phyloP scores from a whole-genome alignment of 2,113 vertebrate genomes.

The Gallinago jamesoni region DNA sequence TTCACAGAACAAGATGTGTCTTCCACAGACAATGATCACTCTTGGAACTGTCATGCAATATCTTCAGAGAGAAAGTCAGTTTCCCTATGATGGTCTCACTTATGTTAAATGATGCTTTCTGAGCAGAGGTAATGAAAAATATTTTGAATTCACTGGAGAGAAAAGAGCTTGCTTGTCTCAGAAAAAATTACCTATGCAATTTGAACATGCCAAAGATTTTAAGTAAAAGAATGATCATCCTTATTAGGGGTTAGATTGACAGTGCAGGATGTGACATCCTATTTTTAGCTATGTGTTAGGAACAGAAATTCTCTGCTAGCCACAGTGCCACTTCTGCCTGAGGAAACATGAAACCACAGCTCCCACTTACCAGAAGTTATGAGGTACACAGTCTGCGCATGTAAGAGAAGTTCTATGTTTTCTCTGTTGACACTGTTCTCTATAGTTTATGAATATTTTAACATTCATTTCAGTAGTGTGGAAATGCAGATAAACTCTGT shows the following conservation, averaged over 20 bases:
- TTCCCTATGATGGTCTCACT: not conserved
- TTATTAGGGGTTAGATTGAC: not conserved
- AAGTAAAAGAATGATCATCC: not conserved
- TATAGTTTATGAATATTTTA: constrained; percentile 43
- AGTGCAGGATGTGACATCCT: not conserved
- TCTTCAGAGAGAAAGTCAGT: not conserved
- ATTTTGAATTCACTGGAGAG: not conserved
- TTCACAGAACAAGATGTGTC: not conserved
- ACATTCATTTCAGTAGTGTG: not conserved
- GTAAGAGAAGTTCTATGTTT: not conserved
- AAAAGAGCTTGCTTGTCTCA: not conserved
- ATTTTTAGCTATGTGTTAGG: not conserved
- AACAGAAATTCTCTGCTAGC: not conserved
- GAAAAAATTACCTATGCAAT: not conserved
- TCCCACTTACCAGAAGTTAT: constrained; percentile 18
- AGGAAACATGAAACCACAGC: constrained; percentile 15
- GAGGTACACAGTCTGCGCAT: not conserved
- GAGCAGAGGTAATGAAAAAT: not conserved
- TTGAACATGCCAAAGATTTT: not conserved
- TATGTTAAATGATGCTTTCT: not conserved
- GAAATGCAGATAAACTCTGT: constrained; percentile 20
- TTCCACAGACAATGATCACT: not conserved
- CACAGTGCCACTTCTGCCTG: not conserved
- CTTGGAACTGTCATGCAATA: not conserved
- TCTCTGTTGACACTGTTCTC: not conserved